phyloP scores from a whole-genome alignment of 1,140 invertebrate species.

The Gryllus bimaculatus region DNA sequence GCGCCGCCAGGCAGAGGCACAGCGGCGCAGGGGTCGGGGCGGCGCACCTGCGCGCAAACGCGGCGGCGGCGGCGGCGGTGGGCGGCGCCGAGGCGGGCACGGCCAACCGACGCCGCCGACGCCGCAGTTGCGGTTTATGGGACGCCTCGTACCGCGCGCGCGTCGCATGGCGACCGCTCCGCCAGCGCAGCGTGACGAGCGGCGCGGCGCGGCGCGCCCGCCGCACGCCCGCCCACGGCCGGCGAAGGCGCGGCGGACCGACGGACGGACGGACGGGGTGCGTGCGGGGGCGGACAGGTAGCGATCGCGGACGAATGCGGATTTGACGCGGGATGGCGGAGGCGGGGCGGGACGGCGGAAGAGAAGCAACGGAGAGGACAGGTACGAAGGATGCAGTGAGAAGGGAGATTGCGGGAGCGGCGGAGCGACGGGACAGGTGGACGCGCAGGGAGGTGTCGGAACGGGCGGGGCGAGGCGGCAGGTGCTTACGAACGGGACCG shows the following conservation, averaged over 20 bases:
- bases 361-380: no score
- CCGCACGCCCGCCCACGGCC: constrained; percentile 91
- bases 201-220: constrained; percentile 65
- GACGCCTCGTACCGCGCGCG: constrained; percentile 83
- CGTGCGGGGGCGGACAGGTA: no score
- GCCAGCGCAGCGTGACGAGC: constrained; percentile 51
- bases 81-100: constrained; percentile 62
- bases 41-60: constrained; percentile 46
- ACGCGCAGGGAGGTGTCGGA: no score
- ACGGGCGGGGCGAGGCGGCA: no score
- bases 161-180: constrained; percentile 46
- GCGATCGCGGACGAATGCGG: no score
- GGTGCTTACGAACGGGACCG: no score
- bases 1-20: constrained; percentile 58
- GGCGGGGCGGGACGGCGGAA: no score
- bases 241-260: constrained; percentile 78
- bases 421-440: no score
- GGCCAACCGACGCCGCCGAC: constrained; percentile 70
- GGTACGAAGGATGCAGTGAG: no score
- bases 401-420: no score
- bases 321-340: no score
- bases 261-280: neutral
- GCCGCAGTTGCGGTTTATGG: constrained; percentile 89
- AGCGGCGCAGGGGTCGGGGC: constrained; percentile 52
- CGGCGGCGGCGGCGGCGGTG: constrained; percentile 95